Conservation (phyloP, 2,113 vertebrate species). For the Junco hyemalis region DNA sequence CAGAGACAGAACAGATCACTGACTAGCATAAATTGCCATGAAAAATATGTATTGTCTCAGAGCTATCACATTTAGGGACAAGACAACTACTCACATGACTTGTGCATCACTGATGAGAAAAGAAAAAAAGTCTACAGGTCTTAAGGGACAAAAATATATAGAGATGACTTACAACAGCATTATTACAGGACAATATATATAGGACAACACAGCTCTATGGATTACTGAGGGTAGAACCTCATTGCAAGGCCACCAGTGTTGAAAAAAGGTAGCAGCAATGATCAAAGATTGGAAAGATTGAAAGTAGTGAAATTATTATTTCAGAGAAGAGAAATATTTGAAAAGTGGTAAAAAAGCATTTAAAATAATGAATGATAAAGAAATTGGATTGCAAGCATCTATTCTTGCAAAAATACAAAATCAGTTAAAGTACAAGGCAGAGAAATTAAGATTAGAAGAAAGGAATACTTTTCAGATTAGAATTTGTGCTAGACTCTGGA, state of each 20-base stretch:
- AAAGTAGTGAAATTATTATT: not conserved
- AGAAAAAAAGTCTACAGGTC: not conserved
- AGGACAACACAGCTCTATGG: not conserved
- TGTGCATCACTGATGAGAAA: not conserved
- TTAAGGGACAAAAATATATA: not conserved
- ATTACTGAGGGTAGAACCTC: not conserved
- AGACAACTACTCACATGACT: not conserved
- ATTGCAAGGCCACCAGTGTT: not conserved
- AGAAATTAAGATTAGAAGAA: not conserved
- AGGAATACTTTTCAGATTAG: not conserved
- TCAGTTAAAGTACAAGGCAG: not conserved
- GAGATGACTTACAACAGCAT: not conserved
- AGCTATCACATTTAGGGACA: not conserved
- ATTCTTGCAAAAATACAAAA: not conserved
- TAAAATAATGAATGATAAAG: not conserved
- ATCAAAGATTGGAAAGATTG: not conserved
- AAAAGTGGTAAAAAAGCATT: not conserved
- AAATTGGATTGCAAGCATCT: not conserved
- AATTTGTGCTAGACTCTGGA: not conserved
- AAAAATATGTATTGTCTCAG: not conserved
- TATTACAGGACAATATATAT: not conserved
- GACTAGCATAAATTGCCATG: not conserved
- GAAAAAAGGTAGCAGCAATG: not conserved
- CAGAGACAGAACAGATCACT: not conserved
- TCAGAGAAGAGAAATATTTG: not conserved